Conservation (phyloP, 2,888 invertebrate genomes). For the Ligdia adustata region DNA sequence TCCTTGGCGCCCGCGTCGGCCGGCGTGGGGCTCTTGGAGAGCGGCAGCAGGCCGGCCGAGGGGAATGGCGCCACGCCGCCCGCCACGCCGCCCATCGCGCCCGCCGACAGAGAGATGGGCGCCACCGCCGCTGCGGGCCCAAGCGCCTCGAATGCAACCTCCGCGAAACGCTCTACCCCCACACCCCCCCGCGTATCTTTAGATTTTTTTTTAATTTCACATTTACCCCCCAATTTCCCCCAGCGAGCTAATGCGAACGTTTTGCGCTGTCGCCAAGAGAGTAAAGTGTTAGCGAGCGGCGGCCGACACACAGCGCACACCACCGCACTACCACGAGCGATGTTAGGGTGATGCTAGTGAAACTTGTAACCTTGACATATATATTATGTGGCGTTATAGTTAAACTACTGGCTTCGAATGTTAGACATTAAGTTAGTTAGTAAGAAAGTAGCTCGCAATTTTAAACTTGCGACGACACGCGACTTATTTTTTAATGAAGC, state of each 20-base stretch:
- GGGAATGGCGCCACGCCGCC: slow-evolving; percentile 84
- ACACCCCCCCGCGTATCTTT: slow-evolving; percentile 15
- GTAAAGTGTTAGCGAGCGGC: slow-evolving; percentile 42
- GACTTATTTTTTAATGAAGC: too few species aligned
- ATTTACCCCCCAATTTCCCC: background rate
- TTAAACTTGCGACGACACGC: too few species aligned
- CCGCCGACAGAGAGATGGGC: slow-evolving; percentile 93
- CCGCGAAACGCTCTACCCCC: slow-evolving; percentile 88
- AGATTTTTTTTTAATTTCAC: background rate
- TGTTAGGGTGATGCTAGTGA: slow-evolving; percentile 44
- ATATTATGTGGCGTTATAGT: too few species aligned
- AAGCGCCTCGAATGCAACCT: slow-evolving; percentile 90
- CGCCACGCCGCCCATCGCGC: slow-evolving; percentile 79
- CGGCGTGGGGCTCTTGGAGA: slow-evolving; percentile 92
- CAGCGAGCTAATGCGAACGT: slow-evolving; percentile 63
- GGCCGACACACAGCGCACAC: slow-evolving; percentile 41
- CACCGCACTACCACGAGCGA: slow-evolving; percentile 6
- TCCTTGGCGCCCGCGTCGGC: slow-evolving; percentile 91
- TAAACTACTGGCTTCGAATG: too few species aligned
- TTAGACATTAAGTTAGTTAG: too few species aligned
- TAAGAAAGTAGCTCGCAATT: too few species aligned
- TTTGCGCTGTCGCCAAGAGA: slow-evolving; percentile 71
- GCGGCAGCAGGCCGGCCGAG: slow-evolving; percentile 88
- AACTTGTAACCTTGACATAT: slow-evolving; percentile 19
- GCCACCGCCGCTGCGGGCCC: slow-evolving; percentile 87